A percentile compares a stretch with the other conserved stretches of the same genome.
Evolutionary conservation across 2,888 invertebrate species (phyloP).

Genomic region (Pediacus dermestoides): DNA sequence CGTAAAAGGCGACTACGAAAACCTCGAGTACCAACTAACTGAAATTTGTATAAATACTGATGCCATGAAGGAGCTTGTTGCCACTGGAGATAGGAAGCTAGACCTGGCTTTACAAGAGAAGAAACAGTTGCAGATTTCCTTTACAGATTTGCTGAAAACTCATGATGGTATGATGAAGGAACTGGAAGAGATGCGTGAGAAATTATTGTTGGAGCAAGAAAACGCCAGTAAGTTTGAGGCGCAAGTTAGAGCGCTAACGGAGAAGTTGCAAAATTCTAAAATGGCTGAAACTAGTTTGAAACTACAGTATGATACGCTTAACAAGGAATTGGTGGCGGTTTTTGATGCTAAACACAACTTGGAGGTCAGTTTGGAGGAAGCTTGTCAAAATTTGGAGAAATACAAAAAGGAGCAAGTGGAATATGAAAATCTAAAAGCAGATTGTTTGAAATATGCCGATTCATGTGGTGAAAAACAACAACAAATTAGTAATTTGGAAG

Average conservation of each 20-base stretch:
- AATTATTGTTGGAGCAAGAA: slow-evolving; percentile 36
- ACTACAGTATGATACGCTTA: slow-evolving; percentile 39
- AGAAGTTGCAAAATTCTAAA: slow-evolving; percentile 46
- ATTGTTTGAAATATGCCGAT: background rate
- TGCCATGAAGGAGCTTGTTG: slow-evolving; percentile 44
- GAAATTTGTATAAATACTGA: slow-evolving; percentile 54
- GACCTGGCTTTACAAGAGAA: slow-evolving; percentile 39
- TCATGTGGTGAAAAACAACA: slow-evolving; percentile 16
- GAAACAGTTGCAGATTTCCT: slow-evolving; percentile 27
- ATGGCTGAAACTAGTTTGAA: slow-evolving; percentile 45
- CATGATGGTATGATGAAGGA: slow-evolving; percentile 35
- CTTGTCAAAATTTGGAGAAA: slow-evolving; percentile 18
- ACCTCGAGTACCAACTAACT: slow-evolving; percentile 43
- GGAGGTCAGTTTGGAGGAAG: slow-evolving; percentile 27
- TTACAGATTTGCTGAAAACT: slow-evolving; percentile 31
- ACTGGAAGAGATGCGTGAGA: slow-evolving; percentile 37
- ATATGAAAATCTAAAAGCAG: slow-evolving; percentile 25
- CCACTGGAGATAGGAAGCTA: slow-evolving; percentile 37
- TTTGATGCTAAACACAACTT: slow-evolving; percentile 31
- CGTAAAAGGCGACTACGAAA: slow-evolving; percentile 48
- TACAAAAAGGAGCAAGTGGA: slow-evolving; percentile 28
- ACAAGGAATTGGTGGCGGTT: slow-evolving; percentile 34
- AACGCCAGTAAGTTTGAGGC: slow-evolving; percentile 30
- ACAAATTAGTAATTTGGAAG: slow-evolving; percentile 18
- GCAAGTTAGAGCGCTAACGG: slow-evolving; percentile 37